phyloP scores from a whole-genome alignment of 2,113 vertebrate species.

The Regulus satrapa region DNA sequence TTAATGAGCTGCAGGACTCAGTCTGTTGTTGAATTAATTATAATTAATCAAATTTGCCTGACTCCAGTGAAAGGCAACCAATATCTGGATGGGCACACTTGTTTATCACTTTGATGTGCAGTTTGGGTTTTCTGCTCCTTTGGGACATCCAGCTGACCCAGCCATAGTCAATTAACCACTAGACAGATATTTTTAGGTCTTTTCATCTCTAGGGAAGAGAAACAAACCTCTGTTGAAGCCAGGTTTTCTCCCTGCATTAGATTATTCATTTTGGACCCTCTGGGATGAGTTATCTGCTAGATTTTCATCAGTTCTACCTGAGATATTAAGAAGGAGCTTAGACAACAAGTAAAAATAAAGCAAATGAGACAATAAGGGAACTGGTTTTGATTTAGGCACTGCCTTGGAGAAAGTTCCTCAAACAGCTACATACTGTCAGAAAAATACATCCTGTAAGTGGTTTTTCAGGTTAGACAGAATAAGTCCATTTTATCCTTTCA shows the following conservation, averaged over 20 bases:
- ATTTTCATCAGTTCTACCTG: not conserved
- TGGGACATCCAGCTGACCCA: not conserved
- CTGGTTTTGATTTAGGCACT: not conserved
- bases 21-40: not conserved
- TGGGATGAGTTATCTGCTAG: not conserved
- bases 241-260: not conserved
- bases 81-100: not conserved
- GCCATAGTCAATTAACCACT: not conserved
- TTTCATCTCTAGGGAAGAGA: not conserved
- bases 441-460: constrained; percentile 8
- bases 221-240: not conserved
- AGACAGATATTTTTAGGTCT: not conserved
- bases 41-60: not conserved
- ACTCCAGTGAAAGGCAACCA: not conserved
- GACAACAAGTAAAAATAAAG: not conserved
- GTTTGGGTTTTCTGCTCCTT: not conserved
- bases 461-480: not conserved
- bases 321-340: not conserved
- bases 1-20: not conserved
- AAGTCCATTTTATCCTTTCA: constrained; percentile 37
- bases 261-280: not conserved
- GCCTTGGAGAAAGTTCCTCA: not conserved
- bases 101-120: not conserved
- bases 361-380: not conserved
- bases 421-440: not conserved